Base-by-base conservation (phyloP, 2,113 vertebrate genomes). In the Bucco capensis region DNA sequence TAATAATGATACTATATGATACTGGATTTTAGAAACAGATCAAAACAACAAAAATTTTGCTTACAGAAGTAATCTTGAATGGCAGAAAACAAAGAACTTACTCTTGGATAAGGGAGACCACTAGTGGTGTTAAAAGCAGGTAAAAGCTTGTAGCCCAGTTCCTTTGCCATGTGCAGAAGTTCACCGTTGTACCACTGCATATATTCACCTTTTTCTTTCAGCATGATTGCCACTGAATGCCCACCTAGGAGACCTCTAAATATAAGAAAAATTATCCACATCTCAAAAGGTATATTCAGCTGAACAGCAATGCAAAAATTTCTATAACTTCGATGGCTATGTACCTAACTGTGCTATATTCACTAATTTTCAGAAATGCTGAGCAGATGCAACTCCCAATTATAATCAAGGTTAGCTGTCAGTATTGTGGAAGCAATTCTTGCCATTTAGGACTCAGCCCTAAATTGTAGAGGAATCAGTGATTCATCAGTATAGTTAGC, bases 91-190 rank as follows among this genome's bases (percentile, higher is more conserved):
- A 38, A n/a, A 67, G 70, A 75, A 98, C 98, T 98, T 97, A 99
- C 99, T 97, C 99, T 98, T 88, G 99, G 99, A 83, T 99, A 99
- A 90, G 99, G 99, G 95, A 99, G 98, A 94, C 99, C 99, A 86
- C 99, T 99, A 96, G 98, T 99, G 95, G 99, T 99, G 96, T 99
- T 99, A 96, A 99, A 99, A 74, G 99, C 99, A 38, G 99, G 99
- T 76, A 99, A 90, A 84, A 99, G 98, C 84, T 98, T 98, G 90
- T 98, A 98, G 73, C 99, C 99, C 81, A 99, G 91, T 4, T 99
- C 98, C 97, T 98, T 99, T 71, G 99, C 99, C 99, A 99, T 99
- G 51, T 98, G 98, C 61, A 99, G 97, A 85, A 99, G 98, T 87
- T 99, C 99, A 53, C 98, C 98, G 51, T 97, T 98, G 95, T 99